Evolutionary conservation across 2,113 vertebrate genomes (phyloP).

Genomic region (Heloderma charlesbogerti): DNA sequence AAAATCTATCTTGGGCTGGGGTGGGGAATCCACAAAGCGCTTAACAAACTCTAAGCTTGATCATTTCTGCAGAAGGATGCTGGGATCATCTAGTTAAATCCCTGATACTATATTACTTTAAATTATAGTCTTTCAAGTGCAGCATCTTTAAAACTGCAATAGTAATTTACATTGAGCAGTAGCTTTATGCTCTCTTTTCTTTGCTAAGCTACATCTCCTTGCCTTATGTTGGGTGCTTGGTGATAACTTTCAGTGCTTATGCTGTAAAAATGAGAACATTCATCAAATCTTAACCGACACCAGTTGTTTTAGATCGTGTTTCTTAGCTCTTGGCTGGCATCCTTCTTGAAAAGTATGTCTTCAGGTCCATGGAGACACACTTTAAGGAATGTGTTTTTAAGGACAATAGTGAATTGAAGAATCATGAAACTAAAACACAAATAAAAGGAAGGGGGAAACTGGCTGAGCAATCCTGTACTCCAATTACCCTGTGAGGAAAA

Average conservation of each 20-base stretch:
- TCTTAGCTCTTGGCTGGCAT: background rate
- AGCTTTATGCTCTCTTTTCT: background rate
- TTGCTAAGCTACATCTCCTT: background rate
- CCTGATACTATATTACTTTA: background rate
- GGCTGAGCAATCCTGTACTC: background rate
- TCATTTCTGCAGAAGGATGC: background rate
- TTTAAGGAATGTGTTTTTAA: background rate
- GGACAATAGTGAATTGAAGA: background rate
- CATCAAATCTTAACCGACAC: no score
- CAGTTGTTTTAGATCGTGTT: no score
- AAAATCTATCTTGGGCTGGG: background rate
- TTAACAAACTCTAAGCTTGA: background rate
- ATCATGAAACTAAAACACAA: background rate
- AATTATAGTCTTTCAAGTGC: background rate
- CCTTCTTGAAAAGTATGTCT: background rate
- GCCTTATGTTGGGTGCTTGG: background rate
- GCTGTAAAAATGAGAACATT: background rate
- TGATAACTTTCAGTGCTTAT: background rate
- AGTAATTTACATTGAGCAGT: background rate
- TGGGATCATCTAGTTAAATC: slow-evolving; percentile 7
- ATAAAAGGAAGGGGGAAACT: background rate
- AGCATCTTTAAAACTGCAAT: background rate
- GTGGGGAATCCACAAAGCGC: background rate
- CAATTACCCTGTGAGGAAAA: no score
- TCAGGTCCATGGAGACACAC: background rate